Conservation (phyloP, 1,140 invertebrate genomes). For the Drosophila nannoptera region DNA sequence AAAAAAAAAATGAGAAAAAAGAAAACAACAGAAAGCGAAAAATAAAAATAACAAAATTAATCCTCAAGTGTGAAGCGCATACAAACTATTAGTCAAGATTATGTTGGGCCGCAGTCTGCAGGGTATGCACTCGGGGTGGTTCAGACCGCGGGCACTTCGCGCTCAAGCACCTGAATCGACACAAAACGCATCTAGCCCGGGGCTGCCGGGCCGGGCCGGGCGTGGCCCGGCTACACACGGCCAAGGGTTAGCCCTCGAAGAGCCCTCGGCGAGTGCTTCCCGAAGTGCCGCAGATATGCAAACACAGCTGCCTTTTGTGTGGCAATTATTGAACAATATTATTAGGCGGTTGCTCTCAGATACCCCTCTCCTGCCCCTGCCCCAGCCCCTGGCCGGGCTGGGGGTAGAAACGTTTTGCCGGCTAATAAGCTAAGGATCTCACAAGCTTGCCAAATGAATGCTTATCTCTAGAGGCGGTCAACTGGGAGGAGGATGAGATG, state of each 20-base stretch:
- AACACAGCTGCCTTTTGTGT: constrained; percentile 66
- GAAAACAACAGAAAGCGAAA: constrained; percentile 22
- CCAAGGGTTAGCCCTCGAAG: constrained; percentile 26
- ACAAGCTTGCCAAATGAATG: too few species aligned
- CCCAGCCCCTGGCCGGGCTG: not conserved
- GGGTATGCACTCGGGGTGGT: constrained; percentile 32
- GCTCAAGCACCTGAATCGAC: constrained; percentile 52
- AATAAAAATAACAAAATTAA: constrained; percentile 62
- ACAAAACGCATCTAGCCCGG: constrained; percentile 10
- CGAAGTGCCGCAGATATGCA: constrained; percentile 47
- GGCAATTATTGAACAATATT: constrained; percentile 56
- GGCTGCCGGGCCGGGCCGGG: constrained; percentile 20
- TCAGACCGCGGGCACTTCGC: constrained; percentile 32
- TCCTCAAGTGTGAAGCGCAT: constrained; percentile 76
- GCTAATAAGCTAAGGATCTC: too few species aligned
- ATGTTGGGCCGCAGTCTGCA: constrained; percentile 35
- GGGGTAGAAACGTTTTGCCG: too few species aligned
- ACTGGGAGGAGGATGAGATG: too few species aligned
- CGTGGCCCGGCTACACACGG: constrained; percentile 30
- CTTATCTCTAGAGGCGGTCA: too few species aligned
- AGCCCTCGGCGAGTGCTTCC: not conserved
- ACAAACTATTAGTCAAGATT: constrained; percentile 77
- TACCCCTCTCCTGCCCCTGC: not conserved
- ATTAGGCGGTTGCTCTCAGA: constrained; percentile 23
- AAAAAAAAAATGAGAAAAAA: constrained; percentile 29